phyloP scores from a whole-genome alignment of 2,888 invertebrate genomes.

The Apodemia hepburni region DNA sequence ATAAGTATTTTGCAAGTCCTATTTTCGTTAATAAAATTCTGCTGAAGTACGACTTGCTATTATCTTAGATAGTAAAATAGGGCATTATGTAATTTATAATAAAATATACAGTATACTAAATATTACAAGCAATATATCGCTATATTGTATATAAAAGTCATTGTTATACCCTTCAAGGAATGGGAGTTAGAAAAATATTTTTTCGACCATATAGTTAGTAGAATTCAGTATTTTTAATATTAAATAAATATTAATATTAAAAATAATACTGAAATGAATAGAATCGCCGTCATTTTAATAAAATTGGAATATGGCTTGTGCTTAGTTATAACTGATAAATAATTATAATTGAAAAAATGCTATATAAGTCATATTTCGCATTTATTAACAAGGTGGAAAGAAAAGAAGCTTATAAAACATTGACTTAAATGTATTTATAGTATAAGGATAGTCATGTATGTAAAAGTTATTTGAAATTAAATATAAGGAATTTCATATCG shows the following conservation, averaged over 20 bases:
- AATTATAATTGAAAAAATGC: not conserved
- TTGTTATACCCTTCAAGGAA: constrained; percentile 45
- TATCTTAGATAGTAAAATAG: constrained; percentile 27
- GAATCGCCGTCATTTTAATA: constrained; percentile 6
- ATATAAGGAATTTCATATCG: constrained; percentile 36
- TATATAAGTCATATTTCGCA: constrained; percentile 1
- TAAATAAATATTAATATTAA: constrained; percentile 11
- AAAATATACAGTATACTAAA: constrained; percentile 32
- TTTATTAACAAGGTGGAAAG: constrained; percentile 7
- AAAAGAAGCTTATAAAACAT: constrained; percentile 14
- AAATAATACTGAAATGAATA: constrained; percentile 24
- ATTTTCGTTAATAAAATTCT: constrained; percentile 19
- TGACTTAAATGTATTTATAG: constrained; percentile 14
- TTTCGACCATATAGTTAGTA: constrained; percentile 37
- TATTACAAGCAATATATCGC: constrained; percentile 64
- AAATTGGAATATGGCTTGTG: constrained; percentile 2
- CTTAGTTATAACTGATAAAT: not conserved
- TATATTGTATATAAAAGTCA: constrained; percentile 36
- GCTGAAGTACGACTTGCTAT: constrained; percentile 27
- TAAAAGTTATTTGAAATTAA: constrained; percentile 18
- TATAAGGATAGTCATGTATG: constrained; percentile 11
- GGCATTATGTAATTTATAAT: constrained; percentile 24
- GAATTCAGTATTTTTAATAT: constrained; percentile 5
- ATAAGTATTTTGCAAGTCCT: constrained; percentile 1
- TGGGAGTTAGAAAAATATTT: constrained; percentile 38